Conservation (phyloP, 2,797 vertebrate species). For the Halcyon chelicuti region DNA sequence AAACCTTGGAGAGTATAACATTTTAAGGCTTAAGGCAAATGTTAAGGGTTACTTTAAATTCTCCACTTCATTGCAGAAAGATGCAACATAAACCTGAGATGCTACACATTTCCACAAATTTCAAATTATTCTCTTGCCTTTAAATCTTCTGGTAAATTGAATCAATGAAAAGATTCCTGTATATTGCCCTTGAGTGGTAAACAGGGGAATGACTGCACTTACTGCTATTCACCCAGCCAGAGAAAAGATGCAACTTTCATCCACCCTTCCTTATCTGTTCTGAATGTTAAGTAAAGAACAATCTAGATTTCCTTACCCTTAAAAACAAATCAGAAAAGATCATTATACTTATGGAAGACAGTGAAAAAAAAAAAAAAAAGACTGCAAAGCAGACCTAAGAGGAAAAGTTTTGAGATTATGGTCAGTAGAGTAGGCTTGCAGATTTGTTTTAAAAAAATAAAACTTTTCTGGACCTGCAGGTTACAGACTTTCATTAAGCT, state of each 20-base stretch:
- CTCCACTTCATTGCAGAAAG: not conserved
- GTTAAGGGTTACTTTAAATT: not conserved
- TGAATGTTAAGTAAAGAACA: conserved; percentile 51
- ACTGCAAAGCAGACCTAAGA: not conserved
- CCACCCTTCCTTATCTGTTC: not conserved
- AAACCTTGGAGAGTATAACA: not conserved
- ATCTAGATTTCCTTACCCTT: conserved; percentile 11
- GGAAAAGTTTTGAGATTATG: not conserved
- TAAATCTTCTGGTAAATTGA: not conserved
- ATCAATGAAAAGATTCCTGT: not conserved
- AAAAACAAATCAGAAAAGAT: not conserved
- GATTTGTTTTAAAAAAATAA: not conserved
- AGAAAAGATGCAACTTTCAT: not conserved
- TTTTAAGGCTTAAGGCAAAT: not conserved
- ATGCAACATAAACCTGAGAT: not conserved
- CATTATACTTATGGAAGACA: not conserved
- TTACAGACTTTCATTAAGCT: not conserved
- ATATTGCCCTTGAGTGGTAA: not conserved
- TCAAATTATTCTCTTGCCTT: not conserved
- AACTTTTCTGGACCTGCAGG: not conserved
- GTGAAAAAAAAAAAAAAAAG: not conserved
- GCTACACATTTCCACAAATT: not conserved
- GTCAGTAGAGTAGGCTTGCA: not conserved
- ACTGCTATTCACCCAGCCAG: not conserved
- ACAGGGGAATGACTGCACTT: not conserved